Conservation (phyloP, 2,797 vertebrate genomes). For the Brachyalestes nurse region DNA sequence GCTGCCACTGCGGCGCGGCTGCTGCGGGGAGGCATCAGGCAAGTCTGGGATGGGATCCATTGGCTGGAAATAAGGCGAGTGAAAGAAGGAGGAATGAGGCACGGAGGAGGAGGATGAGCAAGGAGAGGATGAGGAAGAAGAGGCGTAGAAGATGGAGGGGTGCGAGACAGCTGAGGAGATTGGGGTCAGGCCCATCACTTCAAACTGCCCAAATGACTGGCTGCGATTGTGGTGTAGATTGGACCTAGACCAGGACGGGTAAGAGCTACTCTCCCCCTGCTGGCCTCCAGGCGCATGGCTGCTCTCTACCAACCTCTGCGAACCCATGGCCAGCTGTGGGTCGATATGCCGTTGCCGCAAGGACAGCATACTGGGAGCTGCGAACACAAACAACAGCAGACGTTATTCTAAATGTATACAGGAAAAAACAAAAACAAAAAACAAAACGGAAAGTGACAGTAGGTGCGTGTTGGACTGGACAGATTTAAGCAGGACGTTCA, state of each 20-base stretch:
- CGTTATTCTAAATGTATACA: conserved; percentile 7
- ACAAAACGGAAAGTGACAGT: conserved; percentile 18
- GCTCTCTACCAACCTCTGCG: conserved; percentile 99
- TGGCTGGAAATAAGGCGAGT: conserved; percentile 90
- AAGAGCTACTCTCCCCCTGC: conserved; percentile 74
- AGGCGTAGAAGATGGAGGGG: conserved; percentile 73
- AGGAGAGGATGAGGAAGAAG: conserved; percentile 65
- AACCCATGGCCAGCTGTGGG: conserved; percentile 88
- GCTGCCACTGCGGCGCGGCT: conserved; percentile 77
- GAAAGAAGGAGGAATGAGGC: conserved; percentile 85
- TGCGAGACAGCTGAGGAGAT: conserved; percentile 79
- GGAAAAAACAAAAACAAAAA: not conserved
- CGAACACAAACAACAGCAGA: conserved; percentile 69
- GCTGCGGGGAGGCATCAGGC: conserved; percentile 82
- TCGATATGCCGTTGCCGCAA: conserved; percentile 94
- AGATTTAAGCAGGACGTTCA: conserved; percentile 24
- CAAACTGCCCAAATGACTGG: conserved; percentile 85
- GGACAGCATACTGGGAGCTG: conserved; percentile 92
- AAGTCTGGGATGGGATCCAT: conserved; percentile 91
- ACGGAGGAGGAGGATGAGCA: conserved; percentile 66
- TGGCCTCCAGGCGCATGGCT: conserved; percentile 75
- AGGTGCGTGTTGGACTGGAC: conserved; percentile 28
- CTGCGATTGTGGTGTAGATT: conserved; percentile 85
- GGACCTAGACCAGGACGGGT: conserved; percentile 77
- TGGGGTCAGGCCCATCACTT: conserved; percentile 74